These are phyloP conservation scores for Oostethus manadensis DNA, from an alignment of 2,113 vertebrate species.

Conservation along the genomic window DNA sequence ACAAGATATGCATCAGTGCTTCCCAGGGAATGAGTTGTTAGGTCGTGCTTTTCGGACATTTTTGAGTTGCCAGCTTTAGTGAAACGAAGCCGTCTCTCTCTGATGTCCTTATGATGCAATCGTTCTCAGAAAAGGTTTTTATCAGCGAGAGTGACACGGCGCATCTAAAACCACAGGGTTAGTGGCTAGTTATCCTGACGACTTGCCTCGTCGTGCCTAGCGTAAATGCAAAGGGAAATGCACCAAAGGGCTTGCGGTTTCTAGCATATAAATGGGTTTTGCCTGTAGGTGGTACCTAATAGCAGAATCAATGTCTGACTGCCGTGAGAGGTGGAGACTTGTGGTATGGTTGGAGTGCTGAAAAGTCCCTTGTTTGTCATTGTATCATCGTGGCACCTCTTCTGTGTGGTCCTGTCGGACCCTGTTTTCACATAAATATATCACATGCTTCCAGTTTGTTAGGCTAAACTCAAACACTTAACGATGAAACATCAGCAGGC, in stretches of 20 bases:
- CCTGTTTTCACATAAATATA: slow-evolving; percentile 50
- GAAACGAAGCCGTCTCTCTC: slow-evolving; percentile 28
- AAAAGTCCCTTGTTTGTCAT: slow-evolving; percentile 69
- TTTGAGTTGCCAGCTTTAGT: slow-evolving; percentile 49
- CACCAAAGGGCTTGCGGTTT: slow-evolving; percentile 41
- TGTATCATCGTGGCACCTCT: slow-evolving; percentile 71
- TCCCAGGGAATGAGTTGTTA: slow-evolving; percentile 30
- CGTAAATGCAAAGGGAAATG: slow-evolving; percentile 28
- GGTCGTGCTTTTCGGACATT: slow-evolving; percentile 36
- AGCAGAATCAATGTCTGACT: not conserved
- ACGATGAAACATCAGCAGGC: slow-evolving; percentile 59
- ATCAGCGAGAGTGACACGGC: slow-evolving; percentile 38
- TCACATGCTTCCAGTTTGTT: slow-evolving; percentile 44
- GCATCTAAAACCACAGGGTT: slow-evolving; percentile 33
- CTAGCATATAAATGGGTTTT: slow-evolving; percentile 32
- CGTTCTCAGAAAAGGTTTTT: slow-evolving; percentile 41
- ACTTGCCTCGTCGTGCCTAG: slow-evolving; percentile 45
- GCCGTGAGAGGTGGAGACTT: too few relatives aligned
- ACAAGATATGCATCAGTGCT: slow-evolving; percentile 31
- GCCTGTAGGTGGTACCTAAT: slow-evolving; percentile 10
- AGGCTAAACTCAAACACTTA: slow-evolving; percentile 22
- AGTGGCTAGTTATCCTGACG: slow-evolving; percentile 39
- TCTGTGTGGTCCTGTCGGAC: slow-evolving; percentile 70
- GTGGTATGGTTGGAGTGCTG: slow-evolving; percentile 38
- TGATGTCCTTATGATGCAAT: slow-evolving; percentile 52